Base-by-base conservation (phyloP, 2,797 vertebrate species). In the Pristis pectinata region DNA sequence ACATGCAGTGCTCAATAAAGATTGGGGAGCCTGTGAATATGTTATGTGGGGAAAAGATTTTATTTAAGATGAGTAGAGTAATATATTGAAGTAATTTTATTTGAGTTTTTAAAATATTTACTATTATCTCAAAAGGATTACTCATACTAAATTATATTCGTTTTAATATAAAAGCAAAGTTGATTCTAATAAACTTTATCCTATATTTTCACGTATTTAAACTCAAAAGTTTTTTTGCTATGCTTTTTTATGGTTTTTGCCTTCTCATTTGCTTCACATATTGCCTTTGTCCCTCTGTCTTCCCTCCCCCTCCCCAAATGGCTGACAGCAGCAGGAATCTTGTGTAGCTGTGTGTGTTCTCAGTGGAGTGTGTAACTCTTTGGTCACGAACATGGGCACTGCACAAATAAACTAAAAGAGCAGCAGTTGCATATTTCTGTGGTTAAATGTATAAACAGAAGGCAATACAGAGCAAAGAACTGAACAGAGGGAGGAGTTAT, bases 401-500 rank as follows among this genome's bases (percentile, higher is more conserved):
- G 27, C 0, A 79, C 41, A 95, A 95, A 95, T 83, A 95, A 94
- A 95, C 9, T 0, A 94, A 95, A 94, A 41, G 92, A 95, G 64
- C 15, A 94, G 17, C 77, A 94, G 0, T 95, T 15, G 7, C 7
- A 0, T 95, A 44, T 95, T 96, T 96, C 59, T 95, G 72, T 95
- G 95, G 56, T 94, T 95, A 72, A 95, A 95, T 64, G 94, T 91
- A 67, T 30, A 94, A 93, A 56, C 27, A 89, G n/a, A 94, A 95
- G 77, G 74, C 59, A 95, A 59, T 49, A 74, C 56, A 82, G 80
- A 94, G 1, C 92, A 44, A 95, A 95, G 92, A 53, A 95, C 77
- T 95, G 95, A 95, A 95, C 37, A 95, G 87, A 72, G 44, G 94
- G 30, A 95, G 76, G 59, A 76, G 95, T 95, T 94, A 95, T 79